Base-by-base conservation (phyloP, 2,797 vertebrate genomes). In the Hypotaenidia okinawae region DNA sequence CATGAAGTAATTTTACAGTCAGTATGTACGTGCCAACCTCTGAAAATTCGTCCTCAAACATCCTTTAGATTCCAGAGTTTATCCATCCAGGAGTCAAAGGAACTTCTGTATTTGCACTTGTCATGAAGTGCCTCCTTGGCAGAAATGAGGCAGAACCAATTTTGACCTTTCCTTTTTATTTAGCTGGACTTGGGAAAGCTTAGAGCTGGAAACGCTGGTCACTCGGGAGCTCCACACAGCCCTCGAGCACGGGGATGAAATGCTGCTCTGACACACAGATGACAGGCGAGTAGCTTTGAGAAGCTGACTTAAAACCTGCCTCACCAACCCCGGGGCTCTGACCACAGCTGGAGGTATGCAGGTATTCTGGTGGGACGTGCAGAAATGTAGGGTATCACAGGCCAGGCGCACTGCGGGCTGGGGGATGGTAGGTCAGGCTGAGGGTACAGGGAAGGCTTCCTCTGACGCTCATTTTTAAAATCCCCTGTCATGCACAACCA, bases 1-100 rank as follows among this genome's bases (percentile, higher is more conserved):
- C 81, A 35, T 95, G 94, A 96, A 95, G 95, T 96, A 74, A 94
- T 96, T 83, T 96, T 93, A 96, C n/a, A 74, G 91, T 89, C 94
- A 89, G 57, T 89, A 66, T 43, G 85, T 94, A 87, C 17, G 14
- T 92, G 93, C 68, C 90, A 94, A 90, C 90, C 88, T 92, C 91
- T 77, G 93, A 96, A 96, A 90, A 90, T 83, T 79, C 87, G 93
- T 93, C 95, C 93, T 96, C 90, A 91, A 93, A 93, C 91, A 92
- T 94, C 94, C 91, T 95, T 91, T 72, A 85, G 82, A 95, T 87
- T 95, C 91, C 69, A 57, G 74, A 93, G 57, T 94, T 81, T 93
- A 82, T 94, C 86, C 52, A 2, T 87, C 79, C 84, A 57, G 81
- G 85, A 96, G 94, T 83, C 93, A 92, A 85, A 95, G 86, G 54